Base-by-base conservation (phyloP, 2,797 vertebrate genomes). In the Parotocinclus haroldoi region DNA sequence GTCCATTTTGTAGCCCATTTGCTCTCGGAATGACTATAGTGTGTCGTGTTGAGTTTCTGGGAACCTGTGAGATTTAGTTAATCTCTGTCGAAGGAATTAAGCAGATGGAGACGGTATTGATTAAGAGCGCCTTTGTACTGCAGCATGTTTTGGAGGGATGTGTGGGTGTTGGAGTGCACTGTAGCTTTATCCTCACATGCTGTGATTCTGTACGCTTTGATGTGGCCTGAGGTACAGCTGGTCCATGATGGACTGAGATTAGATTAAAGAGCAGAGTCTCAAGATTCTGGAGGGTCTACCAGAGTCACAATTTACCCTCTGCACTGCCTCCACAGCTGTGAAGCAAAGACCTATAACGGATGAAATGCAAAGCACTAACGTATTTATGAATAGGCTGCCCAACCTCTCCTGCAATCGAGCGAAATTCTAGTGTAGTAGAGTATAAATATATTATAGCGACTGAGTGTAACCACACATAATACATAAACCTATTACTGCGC, bases 31-130 rank as follows among this genome's bases (percentile, higher is more conserved):
- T 52, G 6, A 14, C 45, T 10, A 16, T 69, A 10, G 9, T 51
- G 12, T 48, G 72, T 67, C 63, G 58, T 9, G 27, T 53, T 14
- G 11, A 44, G 18, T 60, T 16, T 59, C 9, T 51, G 14, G 13
- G 60, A 60, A n/a, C 45, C 45, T 59, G 17, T 50, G 44, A 59
- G 16, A 56, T 27, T 2, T 5, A 5, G 40, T 62, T 72, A 53
- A 66, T 69, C 58, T 51, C 39, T 39, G 39, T 37, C 1, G 10
- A 14, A 18, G 14, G 50, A 61, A 57, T 57, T 40, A 46, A 51
- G 49, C 45, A 58, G 27, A 66, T 4, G n/a, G 13, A 42, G 38
- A 10, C 16, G 37, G 49, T 74, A 48, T 77, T 72, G 62, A 69
- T 66, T 46, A 62, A 55, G 17, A 57, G 40, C 11, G 14, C 48